Conservation (phyloP, 2,113 vertebrate genomes). For the Sarotherodon lohbergeri region DNA sequence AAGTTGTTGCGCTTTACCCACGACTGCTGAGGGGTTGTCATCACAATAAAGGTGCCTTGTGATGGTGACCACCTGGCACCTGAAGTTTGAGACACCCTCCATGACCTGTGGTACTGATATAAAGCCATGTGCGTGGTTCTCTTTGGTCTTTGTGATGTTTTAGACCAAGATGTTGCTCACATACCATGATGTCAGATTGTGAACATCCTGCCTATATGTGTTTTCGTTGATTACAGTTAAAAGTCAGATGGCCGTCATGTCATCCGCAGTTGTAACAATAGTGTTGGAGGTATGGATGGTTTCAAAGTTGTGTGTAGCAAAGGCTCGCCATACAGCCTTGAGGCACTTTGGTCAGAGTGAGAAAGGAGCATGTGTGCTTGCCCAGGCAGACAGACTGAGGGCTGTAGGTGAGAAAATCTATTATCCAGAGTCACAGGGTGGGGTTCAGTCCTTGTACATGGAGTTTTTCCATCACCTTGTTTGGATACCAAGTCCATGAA, state of each 20-base stretch:
- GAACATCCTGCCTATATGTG: background rate
- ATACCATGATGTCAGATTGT: background rate
- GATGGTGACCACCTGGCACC: background rate
- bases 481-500: too few species aligned
- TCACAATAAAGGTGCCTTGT: background rate
- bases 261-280: background rate
- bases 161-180: background rate
- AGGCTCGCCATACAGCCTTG: background rate
- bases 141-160: too few species aligned
- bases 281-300: background rate
- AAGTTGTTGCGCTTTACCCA: background rate
- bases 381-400: too few species aligned
- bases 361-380: too few species aligned
- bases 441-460: too few species aligned
- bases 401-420: too few species aligned
- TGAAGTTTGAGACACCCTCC: background rate
- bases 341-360: background rate
- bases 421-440: too few species aligned
- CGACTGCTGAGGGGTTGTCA: background rate
- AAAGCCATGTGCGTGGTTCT: too few species aligned
- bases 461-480: too few species aligned
- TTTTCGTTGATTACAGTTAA: background rate
- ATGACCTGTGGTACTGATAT: too few species aligned
- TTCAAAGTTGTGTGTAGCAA: background rate
- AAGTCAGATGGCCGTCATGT: background rate